A percentile compares a stretch with the other conserved stretches of the same genome.
These are phyloP conservation scores for Andrena chrysosceles DNA, from an alignment of 2,888 invertebrate species.

Conservation along the genomic window DNA sequence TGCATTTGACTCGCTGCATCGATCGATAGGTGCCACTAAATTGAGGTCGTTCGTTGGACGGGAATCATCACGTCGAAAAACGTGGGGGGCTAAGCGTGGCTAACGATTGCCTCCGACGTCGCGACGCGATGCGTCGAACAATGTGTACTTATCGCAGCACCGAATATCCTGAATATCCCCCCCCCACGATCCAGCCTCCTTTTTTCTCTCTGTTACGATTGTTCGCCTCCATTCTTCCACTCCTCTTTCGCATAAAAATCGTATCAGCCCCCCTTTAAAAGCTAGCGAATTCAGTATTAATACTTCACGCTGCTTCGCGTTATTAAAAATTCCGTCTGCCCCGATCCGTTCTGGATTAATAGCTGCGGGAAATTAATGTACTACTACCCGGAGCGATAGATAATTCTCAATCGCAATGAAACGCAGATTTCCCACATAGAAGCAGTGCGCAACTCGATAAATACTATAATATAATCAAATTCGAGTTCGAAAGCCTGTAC, in stretches of 20 bases:
- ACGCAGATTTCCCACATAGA: neutral
- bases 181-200: slow-evolving; percentile 21
- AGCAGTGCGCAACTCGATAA: neutral
- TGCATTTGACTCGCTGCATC: slow-evolving; percentile 57
- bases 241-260: slow-evolving; percentile 22
- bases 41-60: slow-evolving; percentile 55
- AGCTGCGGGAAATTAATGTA: neutral
- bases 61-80: slow-evolving; percentile 52
- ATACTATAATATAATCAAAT: neutral
- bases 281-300: slow-evolving; percentile 19
- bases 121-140: slow-evolving; percentile 62
- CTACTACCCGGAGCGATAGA: neutral
- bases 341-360: neutral
- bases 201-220: slow-evolving; percentile 19
- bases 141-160: slow-evolving; percentile 65
- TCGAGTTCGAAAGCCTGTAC: neutral
- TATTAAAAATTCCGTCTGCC: slow-evolving; percentile 29
- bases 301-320: slow-evolving; percentile 29
- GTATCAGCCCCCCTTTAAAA: slow-evolving; percentile 29
- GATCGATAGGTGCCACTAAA: slow-evolving; percentile 60
- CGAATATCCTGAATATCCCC: slow-evolving; percentile 39
- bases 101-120: slow-evolving; percentile 58
- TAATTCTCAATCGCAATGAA: neutral
- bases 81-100: slow-evolving; percentile 53
- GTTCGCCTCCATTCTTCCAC: slow-evolving; percentile 26